These are phyloP conservation scores for Hestina assimilis DNA, from an alignment of 1,140 invertebrate genomes.

Conservation along the genomic window DNA sequence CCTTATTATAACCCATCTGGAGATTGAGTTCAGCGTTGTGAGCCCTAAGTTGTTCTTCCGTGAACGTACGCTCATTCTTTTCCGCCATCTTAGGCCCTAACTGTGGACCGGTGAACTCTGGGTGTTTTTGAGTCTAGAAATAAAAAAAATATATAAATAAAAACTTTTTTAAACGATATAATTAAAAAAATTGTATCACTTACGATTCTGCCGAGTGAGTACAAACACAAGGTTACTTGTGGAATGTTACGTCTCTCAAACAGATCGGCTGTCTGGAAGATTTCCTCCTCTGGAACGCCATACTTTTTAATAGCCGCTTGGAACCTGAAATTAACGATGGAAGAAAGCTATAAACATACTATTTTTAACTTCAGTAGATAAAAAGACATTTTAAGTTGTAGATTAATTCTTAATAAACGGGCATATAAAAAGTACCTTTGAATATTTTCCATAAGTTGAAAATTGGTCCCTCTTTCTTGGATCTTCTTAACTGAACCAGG, in stretches of 20 bases:
- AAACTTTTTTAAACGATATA: slow-evolving; percentile 1
- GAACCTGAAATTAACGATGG: slow-evolving; percentile 81
- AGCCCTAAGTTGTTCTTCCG: slow-evolving; percentile 95
- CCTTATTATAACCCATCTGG: slow-evolving; percentile 98
- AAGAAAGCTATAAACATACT: slow-evolving; percentile 11
- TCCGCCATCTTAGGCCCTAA: slow-evolving; percentile 97
- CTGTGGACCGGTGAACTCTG: slow-evolving; percentile 92
- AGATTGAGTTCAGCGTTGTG: slow-evolving; percentile 94
- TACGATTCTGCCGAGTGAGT: slow-evolving; percentile 93
- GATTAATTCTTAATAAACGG: too few relatives aligned
- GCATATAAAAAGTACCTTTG: slow-evolving; percentile 80
- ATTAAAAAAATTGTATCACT: slow-evolving; percentile 73
- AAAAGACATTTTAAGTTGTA: too few relatives aligned
- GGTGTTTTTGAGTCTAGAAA: slow-evolving; percentile 93
- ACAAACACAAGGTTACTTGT: slow-evolving; percentile 95
- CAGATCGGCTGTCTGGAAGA: slow-evolving; percentile 98
- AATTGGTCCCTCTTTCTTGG: slow-evolving; percentile 96
- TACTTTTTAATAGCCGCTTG: slow-evolving; percentile 95
- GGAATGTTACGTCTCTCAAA: slow-evolving; percentile 98
- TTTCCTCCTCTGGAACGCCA: slow-evolving; percentile 97
- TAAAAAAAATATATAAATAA: not conserved
- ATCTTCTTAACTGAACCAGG: slow-evolving; percentile 98
- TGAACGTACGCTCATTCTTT: slow-evolving; percentile 94
- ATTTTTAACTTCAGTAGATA: not conserved
- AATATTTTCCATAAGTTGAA: slow-evolving; percentile 99